A percentile compares a stretch with the other conserved stretches of the same genome.
These are phyloP conservation scores for Suncus etruscus DNA, from an alignment of 2,113 vertebrate species.

Conservation along the genomic window DNA sequence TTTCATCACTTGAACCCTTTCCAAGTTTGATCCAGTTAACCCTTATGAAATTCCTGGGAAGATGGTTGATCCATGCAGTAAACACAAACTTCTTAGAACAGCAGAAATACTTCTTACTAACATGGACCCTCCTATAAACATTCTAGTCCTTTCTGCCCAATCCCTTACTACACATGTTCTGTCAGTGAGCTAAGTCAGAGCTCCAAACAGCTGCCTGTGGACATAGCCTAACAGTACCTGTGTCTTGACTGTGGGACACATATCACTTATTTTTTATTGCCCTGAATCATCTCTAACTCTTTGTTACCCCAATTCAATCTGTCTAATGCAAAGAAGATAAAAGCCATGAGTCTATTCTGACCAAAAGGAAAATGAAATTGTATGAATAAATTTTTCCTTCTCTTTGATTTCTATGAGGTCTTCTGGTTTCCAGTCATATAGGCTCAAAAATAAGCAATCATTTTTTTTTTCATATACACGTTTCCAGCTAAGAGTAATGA, in stretches of 20 bases:
- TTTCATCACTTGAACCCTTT: not conserved
- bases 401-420: not conserved
- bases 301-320: not conserved
- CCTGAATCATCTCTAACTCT: not conserved
- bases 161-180: not conserved
- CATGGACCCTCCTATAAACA: rapidly evolving
- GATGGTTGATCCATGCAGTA: not conserved
- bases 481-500: not conserved
- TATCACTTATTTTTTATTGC: not conserved
- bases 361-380: not conserved
- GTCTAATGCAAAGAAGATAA: too few species aligned
- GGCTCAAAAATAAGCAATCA: not conserved
- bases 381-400: not conserved
- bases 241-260: not conserved
- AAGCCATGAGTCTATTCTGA: not conserved
- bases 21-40: too few species aligned
- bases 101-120: not conserved
- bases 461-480: not conserved
- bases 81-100: not conserved
- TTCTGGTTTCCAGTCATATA: not conserved
- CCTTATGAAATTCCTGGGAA: not conserved
- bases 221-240: not conserved
- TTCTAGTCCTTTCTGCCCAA: not conserved
- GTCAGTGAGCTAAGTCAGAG: not conserved
- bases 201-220: not conserved